These are phyloP conservation scores for Eupeodes corollae DNA, from an alignment of 1,140 invertebrate genomes.

Conservation along the genomic window DNA sequence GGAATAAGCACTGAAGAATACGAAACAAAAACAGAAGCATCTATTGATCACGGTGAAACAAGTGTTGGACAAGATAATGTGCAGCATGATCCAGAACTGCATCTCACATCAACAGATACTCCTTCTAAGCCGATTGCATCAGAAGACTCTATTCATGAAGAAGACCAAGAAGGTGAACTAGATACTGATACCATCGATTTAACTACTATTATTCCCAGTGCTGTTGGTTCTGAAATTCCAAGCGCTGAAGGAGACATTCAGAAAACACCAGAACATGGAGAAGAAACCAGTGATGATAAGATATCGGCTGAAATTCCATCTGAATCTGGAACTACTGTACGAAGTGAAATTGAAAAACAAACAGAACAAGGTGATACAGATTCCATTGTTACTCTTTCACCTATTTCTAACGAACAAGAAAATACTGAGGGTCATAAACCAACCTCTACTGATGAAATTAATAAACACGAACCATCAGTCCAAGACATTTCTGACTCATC, in stretches of 20 bases:
- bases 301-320: neutral
- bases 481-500: no score
- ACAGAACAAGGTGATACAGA: neutral
- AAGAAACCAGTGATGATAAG: neutral
- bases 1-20: neutral
- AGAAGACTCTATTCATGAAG: slow-evolving; percentile 10
- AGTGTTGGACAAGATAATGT: no score
- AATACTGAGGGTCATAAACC: neutral
- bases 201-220: neutral
- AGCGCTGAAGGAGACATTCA: neutral
- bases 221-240: neutral
- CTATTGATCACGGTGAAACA: neutral
- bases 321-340: no score
- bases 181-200: no score
- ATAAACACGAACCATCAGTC: no score
- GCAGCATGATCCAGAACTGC: no score
- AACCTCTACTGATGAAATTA: neutral
- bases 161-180: slow-evolving; percentile 6
- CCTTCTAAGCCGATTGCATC: neutral
- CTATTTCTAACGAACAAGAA: neutral
- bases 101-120: no score
- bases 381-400: neutral
- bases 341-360: neutral
- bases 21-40: slow-evolving; percentile 4
- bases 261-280: neutral